These are phyloP conservation scores for Dorcus parallelipipedus DNA, from an alignment of 2,888 invertebrate species.

Conservation along the genomic window DNA sequence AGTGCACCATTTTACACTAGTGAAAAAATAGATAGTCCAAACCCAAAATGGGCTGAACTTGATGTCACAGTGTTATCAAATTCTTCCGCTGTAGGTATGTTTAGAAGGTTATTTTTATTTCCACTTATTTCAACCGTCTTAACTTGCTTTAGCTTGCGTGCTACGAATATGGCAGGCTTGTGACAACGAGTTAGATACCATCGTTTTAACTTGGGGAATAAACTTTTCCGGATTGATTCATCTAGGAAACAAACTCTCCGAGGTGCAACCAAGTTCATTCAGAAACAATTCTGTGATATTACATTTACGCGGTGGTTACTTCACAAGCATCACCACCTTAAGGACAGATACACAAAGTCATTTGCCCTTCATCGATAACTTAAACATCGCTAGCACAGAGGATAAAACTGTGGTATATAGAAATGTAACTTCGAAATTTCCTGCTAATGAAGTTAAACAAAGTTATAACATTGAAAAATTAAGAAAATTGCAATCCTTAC, in stretches of 20 bases:
- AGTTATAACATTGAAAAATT: constrained; percentile 72
- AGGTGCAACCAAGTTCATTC: constrained; percentile 64
- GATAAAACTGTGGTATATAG: constrained; percentile 37
- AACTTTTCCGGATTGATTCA: constrained; percentile 81
- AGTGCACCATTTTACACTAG: constrained; percentile 83
- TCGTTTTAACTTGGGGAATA: constrained; percentile 79
- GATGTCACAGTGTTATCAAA: constrained; percentile 60
- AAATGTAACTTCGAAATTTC: constrained; percentile 52
- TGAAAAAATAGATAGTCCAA: constrained; percentile 66
- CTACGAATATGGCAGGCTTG: constrained; percentile 50
- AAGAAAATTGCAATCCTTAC: constrained; percentile 65
- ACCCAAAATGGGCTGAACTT: constrained; percentile 80
- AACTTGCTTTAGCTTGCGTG: constrained; percentile 10
- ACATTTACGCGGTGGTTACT: constrained; percentile 84
- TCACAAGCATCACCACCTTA: constrained; percentile 59
- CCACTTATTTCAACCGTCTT: background rate
- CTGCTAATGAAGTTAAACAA: constrained; percentile 62
- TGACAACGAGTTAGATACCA: constrained; percentile 52
- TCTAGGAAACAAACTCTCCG: constrained; percentile 65
- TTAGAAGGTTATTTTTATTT: background rate
- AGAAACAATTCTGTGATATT: constrained; percentile 75
- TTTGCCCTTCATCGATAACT: constrained; percentile 37
- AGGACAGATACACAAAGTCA: constrained; percentile 38
- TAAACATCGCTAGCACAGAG: constrained; percentile 39
- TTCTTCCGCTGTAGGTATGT: constrained; percentile 8